A percentile compares a stretch with the other conserved stretches of the same genome.
phyloP scores from a whole-genome alignment of 2,113 vertebrate genomes.

The Puffinus mauretanicus region DNA sequence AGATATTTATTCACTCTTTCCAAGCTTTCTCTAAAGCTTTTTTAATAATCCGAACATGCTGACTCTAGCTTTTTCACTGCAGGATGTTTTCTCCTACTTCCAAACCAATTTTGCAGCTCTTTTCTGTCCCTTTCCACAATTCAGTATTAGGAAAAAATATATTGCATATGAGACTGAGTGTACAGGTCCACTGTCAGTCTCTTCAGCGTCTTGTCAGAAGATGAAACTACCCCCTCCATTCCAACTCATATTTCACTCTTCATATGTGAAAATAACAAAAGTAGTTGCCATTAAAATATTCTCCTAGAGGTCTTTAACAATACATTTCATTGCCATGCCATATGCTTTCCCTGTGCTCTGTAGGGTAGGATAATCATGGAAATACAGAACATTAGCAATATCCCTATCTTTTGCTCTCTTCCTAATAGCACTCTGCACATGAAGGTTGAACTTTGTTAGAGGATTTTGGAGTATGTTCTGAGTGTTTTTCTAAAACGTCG shows the following conservation, averaged over 20 bases:
- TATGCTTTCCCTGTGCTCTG: background rate
- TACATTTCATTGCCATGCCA: background rate
- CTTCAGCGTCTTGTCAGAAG: background rate
- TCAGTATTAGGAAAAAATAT: background rate
- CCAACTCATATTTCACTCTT: background rate
- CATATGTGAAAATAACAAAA: background rate
- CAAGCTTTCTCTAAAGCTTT: background rate
- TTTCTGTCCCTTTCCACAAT: background rate
- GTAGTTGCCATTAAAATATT: background rate
- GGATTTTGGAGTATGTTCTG: background rate
- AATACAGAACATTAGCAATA: background rate
- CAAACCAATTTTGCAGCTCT: constrained; percentile 2
- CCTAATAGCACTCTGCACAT: background rate
- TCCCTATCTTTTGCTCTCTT: background rate
- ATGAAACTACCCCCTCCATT: background rate
- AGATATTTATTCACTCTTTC: background rate
- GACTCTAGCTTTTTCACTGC: background rate
- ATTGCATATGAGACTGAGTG: background rate
- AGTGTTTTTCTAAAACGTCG: background rate
- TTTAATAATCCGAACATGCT: background rate
- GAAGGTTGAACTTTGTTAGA: background rate
- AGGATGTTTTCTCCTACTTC: background rate
- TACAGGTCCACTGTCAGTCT: background rate
- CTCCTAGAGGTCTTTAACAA: background rate
- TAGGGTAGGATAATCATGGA: background rate